Evolutionary conservation across 2,797 vertebrate genomes (phyloP), one percentile per base, ranked within the genome.

Genomic region (Xerus rutilus): DNA sequence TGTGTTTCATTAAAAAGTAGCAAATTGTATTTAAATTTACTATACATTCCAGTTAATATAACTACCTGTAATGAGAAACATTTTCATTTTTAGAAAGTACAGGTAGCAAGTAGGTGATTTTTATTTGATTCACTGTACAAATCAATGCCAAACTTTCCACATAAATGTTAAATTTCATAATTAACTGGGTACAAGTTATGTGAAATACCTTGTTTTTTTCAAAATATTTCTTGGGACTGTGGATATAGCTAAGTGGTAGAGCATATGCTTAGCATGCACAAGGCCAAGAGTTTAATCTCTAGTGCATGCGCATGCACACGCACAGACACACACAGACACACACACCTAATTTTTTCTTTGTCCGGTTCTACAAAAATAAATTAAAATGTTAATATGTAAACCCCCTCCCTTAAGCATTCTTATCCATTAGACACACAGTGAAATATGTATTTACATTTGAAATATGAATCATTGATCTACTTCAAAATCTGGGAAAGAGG

Each of bases 31-130:
- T 7, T 89, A 85, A 70, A 93, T 82, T 77, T 93, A n/a, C 69
- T 77, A 70, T 54, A 77, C 59, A 67, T 91, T 78, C 69, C 49
- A 81, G 74, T 70, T 49, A 69, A 64, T 67, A 14, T 52, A 91
- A 91, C 32, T 83, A 62, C 21, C 39, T 74, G 10, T 45, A 85
- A 88, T 14, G 35, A 78, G 18, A 83, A 59, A 94, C 25, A 49
- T 13, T 85, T 96, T 86, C 43, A 95, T 79, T 92, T 92, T 84
- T 52, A 91, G 14, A 77, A 89, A 89, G 14, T 78, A 86, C 79
- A 95, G 86, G 57, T 10, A 86, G 2, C 25, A 93, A 65, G 9
- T 76, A 82, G 15, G 72, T 28, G 23, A 76, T 65, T 94, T 91
- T 76, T 73, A 10, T 82, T 85, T 85, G 57, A 85, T 77, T 82